Base-by-base conservation (phyloP, 2,113 vertebrate genomes). In the Neogale vison region DNA sequence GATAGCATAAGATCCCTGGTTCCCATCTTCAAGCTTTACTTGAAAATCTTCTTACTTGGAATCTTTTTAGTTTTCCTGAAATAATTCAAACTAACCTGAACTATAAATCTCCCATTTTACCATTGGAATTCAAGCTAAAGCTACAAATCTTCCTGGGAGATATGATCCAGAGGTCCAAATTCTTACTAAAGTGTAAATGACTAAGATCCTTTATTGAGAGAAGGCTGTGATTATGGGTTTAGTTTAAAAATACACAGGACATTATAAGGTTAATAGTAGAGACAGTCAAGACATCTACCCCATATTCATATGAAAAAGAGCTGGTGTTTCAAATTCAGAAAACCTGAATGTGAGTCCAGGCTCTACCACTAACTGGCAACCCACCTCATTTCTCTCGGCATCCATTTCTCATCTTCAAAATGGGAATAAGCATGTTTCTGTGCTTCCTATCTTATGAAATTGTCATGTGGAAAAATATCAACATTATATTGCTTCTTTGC, bases 141-240 rank as follows among this genome's bases (percentile, higher is more conserved):
- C 50, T 86, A 45, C n/a, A 72, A 47, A 84, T 89, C 31, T 84
- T 94, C n/a, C 50, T 57, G 59, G 72, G 26, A 87, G 74, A 90
- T 1, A 23, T 31, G 26, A 82, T 74, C 65, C 65, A 59, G 9
- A 52, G n/a, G 17, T 74, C 47, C 47, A 87, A 90, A 65, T 71
- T 77, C 76, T 83, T 77, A 87, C 17, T 87, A 42, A 74, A 45
- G 74, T 71, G 76, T 88, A 87, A 87, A 93, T 77, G 85, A 86
- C 45, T 63, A 9, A 63, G 26, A 65, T 85, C n/a, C 47, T 59
- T 94, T 94, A 24, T 63, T 59, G 9, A 81, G 39, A 71, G 63
- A 55, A 95, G 47, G 9, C 50, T 82, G 14, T 59, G 84, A 95
- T 47, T 74, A 74, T 31, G 42, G 91, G 88, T 9, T 89, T 52